Percentiles rank a stretch among this genome's conserved stretches.
Evolutionary conservation across 2,113 vertebrate species (phyloP).

Genomic region (Ia io): DNA sequence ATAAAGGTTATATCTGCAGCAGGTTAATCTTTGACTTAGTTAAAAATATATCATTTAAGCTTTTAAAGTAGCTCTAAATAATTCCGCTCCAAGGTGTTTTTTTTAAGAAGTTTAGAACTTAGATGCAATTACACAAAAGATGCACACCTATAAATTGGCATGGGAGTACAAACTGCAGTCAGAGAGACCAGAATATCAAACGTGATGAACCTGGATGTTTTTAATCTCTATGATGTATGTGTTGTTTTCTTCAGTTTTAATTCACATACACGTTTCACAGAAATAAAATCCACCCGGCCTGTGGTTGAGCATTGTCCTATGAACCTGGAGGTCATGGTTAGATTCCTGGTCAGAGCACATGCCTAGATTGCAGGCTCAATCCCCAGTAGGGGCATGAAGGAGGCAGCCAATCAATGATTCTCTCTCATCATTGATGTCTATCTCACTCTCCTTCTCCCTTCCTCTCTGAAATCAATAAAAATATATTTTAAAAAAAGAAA

Average conservation of each 20-base stretch:
- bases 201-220: not conserved
- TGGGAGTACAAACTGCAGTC: not conserved
- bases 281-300: not conserved
- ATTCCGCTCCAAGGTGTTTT: not conserved
- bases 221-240: not conserved
- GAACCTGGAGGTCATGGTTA: no score
- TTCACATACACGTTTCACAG: not conserved
- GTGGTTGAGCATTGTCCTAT: no score
- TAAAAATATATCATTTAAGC: not conserved
- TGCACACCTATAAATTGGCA: not conserved
- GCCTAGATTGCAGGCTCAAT: no score
- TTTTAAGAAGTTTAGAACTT: not conserved
- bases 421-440: no score
- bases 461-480: no score
- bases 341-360: no score
- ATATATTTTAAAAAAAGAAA: not conserved
- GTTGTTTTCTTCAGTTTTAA: not conserved
- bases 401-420: no score
- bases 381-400: no score
- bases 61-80: not conserved
- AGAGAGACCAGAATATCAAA: not conserved
- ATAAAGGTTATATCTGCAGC: not conserved
- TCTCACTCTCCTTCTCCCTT: no score
- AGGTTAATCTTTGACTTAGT: not conserved
- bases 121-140: not conserved